Evolutionary conservation across 2,113 vertebrate species (phyloP), one percentile per base, ranked within the genome.

Genomic region (Corythornis vintsioides): DNA sequence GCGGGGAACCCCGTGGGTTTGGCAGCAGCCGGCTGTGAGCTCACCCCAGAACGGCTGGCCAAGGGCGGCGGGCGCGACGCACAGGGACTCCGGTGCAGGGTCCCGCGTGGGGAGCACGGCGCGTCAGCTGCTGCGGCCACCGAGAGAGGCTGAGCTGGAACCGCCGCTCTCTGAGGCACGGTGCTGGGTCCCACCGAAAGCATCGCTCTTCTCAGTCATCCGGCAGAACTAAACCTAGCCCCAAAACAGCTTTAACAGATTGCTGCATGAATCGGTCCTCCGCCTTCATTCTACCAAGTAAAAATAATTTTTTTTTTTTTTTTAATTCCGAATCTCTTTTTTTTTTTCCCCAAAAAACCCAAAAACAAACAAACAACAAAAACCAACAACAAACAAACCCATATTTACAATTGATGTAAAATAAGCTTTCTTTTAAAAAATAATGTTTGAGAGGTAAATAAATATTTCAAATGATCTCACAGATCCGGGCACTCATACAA

Each of bases 11-110:
- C 75, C 31, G 24, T 10, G 72, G 50, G 56, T 70, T 22, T 74
- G 90, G 92, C 82, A 88, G 80, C 76, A 11, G 56, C 33, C 52
- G 17, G 66, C n/a, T 5, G n/a, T 3, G 84, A 82, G 87, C 77
- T 82, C 47, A 4, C 10, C 3, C n/a, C 88, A 3, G 79, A 42
- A 2, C 20, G 5, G 17, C 56, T 7, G 78, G 50, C 25, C 82
- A 2, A 40, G 70, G 59, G 16, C 16, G 15, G 7, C 60, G 28
- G 40, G 50, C 2, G 57, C 20, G 19, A 81, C 63, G 47, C n/a
- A 26, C n/a, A 25, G 8, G 7, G 60, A 33, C 40, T 73, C 28
- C 48, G 7, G 60, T 11, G 29, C 29, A 4, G 81, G n/a, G 9
- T 21, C 83, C 47, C 52, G 78, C 59, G 47, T 78, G 78, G 12